Conservation (phyloP, 2,888 invertebrate genomes). For the Copidosoma aretas region DNA sequence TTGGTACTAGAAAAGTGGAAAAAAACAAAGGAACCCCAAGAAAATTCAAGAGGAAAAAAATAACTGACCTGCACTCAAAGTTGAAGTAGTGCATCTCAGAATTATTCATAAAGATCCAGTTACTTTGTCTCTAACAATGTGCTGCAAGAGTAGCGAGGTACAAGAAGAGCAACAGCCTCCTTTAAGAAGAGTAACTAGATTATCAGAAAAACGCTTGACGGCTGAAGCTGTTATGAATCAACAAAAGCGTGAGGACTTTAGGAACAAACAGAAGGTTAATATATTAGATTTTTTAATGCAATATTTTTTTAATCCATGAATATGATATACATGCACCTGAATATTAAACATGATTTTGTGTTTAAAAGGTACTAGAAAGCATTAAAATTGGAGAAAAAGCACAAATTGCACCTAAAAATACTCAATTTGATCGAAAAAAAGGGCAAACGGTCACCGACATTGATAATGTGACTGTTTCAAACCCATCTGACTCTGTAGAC, state of each 20-base stretch:
- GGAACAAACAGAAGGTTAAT: slow-evolving; percentile 10
- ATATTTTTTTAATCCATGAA: not conserved
- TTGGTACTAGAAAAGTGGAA: slow-evolving; percentile 49
- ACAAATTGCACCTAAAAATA: slow-evolving; percentile 66
- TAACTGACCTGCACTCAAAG: slow-evolving; percentile 53
- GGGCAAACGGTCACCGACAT: not conserved
- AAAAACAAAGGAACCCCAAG: slow-evolving; percentile 43
- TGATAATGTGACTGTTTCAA: not conserved
- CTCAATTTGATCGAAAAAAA: slow-evolving; percentile 59
- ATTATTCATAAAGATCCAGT: slow-evolving; percentile 43
- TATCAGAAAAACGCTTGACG: slow-evolving; percentile 53
- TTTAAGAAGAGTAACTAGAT: slow-evolving; percentile 50
- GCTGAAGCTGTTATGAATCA: slow-evolving; percentile 39
- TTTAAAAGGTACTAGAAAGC: not conserved
- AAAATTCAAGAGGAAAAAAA: slow-evolving; percentile 44
- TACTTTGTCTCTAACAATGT: slow-evolving; percentile 21
- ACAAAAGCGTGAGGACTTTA: slow-evolving; percentile 20
- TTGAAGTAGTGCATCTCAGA: slow-evolving; percentile 53
- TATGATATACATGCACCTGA: not conserved
- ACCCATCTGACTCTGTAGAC: slow-evolving; percentile 5
- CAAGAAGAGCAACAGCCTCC: slow-evolving; percentile 4
- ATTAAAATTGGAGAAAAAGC: not conserved
- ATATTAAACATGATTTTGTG: not conserved
- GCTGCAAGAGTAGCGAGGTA: slow-evolving; percentile 25
- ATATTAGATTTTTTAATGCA: not conserved